phyloP scores from a whole-genome alignment of 2,888 invertebrate species.

The Rotaria magnacalcarata region DNA sequence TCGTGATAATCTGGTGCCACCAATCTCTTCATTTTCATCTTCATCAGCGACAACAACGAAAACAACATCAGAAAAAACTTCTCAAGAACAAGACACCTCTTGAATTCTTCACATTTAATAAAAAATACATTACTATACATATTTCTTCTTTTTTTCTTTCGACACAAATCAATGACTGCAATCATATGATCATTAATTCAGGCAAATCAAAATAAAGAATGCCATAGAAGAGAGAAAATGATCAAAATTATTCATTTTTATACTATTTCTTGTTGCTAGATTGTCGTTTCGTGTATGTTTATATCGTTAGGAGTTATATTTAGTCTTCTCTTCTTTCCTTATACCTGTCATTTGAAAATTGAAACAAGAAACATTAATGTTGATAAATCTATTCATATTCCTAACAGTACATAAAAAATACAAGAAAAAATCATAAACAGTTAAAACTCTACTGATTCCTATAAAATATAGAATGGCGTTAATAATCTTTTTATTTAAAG shows the following conservation, averaged over 20 bases:
- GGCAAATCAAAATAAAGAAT: neutral
- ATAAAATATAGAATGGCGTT: neutral
- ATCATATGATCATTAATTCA: neutral
- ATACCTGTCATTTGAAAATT: neutral
- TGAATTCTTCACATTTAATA: neutral
- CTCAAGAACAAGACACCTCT: neutral
- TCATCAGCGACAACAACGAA: too few relatives aligned
- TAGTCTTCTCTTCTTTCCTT: too few relatives aligned
- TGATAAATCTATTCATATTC: neutral
- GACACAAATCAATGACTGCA: too few relatives aligned
- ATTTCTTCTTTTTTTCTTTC: neutral
- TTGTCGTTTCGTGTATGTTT: too few relatives aligned
- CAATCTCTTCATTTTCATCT: neutral
- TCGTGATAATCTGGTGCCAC: slow-evolving; percentile 18
- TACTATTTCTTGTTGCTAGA: too few relatives aligned
- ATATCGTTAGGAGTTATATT: too few relatives aligned
- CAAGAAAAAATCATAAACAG: neutral
- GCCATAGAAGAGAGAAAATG: too few relatives aligned
- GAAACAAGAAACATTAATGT: neutral
- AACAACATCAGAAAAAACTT: neutral
- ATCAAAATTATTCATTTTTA: too few relatives aligned
- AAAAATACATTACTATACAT: neutral
- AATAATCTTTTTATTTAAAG: neutral
- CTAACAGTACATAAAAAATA: neutral
- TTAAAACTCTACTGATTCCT: neutral